Base-by-base conservation (phyloP, 2,888 invertebrate genomes). In the Ophion slaviceki region DNA sequence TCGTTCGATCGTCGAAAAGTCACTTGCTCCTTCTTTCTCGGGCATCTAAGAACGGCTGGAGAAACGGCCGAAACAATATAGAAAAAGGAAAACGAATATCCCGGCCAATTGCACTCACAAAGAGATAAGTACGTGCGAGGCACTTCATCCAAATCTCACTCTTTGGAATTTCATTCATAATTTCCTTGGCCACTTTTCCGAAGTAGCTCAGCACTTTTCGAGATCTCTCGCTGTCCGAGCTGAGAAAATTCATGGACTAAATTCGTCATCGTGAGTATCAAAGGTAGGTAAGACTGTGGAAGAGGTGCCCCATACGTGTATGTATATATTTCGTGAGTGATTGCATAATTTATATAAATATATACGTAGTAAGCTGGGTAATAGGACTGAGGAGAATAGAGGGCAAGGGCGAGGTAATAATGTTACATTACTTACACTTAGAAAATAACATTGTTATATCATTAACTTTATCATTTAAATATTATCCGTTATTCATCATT, bases 381-480 rank as follows among this genome's bases (percentile, higher is more conserved):
- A 72, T 61, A 77, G 78, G 85, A 89, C 88, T 84, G 78, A 40
- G 78, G 67, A 57, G 59, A 40, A 36, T 85, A 62, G 61, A 61
- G 79, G 70, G n/a, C 57, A 79, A 74, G 77, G 32, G 45, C 45
- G 71, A 71, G 81, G 78, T 80, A 78, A 75, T 82, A 77, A 68
- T 75, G 78, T 80, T 82, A 90, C 90, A 88, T 90, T 91, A 90
- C 89, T 91, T 92, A 92, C 89, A 90, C 90, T 91, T 92, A 91
- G 90, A 92, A 92, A 93, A 92, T 91, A 92, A 91, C 89, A 89
- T 90, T 89, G 89, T 91, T 91, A 32, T 77, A 87, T 86, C 87
- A 84, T 90, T 90, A 90, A 90, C 84, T 77, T 88, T 87, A 89
- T 89, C 86, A 85, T 86, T 87, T 88, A 88, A 86, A 88, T 90